Evolutionary conservation across 1,140 invertebrate genomes (phyloP), one percentile per base, ranked within the genome.

Genomic region (Heliconius congener): DNA sequence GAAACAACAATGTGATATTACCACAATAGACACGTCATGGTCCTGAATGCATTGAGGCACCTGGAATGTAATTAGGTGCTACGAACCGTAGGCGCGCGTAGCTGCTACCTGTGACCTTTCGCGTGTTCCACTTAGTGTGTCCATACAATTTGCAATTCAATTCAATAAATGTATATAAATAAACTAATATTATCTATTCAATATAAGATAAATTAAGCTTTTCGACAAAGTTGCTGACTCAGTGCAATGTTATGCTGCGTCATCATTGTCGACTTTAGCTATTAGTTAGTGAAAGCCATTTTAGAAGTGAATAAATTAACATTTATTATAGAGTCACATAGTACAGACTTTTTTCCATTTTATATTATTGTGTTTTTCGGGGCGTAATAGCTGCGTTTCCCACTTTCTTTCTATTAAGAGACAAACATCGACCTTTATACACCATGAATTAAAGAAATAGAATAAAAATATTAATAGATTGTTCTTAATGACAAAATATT

Each of bases 71-170:
- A 78, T 46, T 78, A 78, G 72, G 46, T 27, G 71, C 77, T 78
- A 78, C 77, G 77, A 70, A 30, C 70, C 66, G 78, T 80, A 81
- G 81, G 60, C 70, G 79, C 60, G 42, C 82, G 82, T 87, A 86
- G 81, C 79, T 81, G 81, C 83, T 84, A 85, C 84, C 80, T 86
- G 71, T 90, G 86, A 89, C 90, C 88, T 91, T 71, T 92, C 90
- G 74, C 74, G 78, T 76, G 78, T 83, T 83, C 84, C 79, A 82
- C 78, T 84, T 85, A 86, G 83, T 86, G 79, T 84, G 78, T 79
- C 75, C 78, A 83, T 84, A 85, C 78, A 82, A 77, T 76, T 81
- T 77, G 85, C 87, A 87, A 90, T 90, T 91, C 83, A 90, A 89
- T 90, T 79, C 50, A 84, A 80, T 57, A 84, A 78, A 82, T 83